Percentiles rank a stretch among this genome's conserved stretches.
These are phyloP conservation scores for Galagoides demidoff DNA, from an alignment of 2,797 vertebrate genomes.

Conservation along the genomic window DNA sequence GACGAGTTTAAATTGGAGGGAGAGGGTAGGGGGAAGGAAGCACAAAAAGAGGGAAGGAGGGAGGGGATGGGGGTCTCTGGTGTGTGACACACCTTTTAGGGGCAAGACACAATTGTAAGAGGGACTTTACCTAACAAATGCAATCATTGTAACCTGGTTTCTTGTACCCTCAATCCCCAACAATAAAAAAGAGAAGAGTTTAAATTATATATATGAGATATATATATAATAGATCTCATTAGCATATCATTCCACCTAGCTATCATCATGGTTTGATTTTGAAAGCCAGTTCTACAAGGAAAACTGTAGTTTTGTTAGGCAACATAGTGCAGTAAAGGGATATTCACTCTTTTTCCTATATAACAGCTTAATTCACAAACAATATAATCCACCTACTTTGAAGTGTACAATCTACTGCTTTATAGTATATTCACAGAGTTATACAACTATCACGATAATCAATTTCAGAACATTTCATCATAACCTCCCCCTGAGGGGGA, in stretches of 20 bases:
- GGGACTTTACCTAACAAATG: no score
- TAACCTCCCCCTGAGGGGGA: background rate
- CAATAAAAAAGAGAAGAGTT: no score
- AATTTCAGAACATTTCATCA: slow-evolving; percentile 43
- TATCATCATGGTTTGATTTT: slow-evolving; percentile 28
- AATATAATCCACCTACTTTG: background rate
- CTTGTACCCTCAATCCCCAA: no score
- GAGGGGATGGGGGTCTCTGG: no score
- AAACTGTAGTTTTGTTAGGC: slow-evolving; percentile 22
- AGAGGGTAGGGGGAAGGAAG: no score
- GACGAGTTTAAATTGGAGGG: background rate
- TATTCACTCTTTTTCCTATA: background rate
- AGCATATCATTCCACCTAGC: background rate
- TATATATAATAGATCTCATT: background rate
- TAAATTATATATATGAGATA: no score
- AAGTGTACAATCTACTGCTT: background rate
- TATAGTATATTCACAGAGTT: slow-evolving; percentile 18
- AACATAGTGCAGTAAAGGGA: background rate
- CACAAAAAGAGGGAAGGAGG: no score
- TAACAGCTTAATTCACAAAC: background rate
- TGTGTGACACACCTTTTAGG: no score
- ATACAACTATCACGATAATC: background rate
- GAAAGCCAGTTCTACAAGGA: slow-evolving; percentile 29
- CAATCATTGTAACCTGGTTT: no score
- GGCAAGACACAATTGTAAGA: no score